Conservation (phyloP, 2,113 vertebrate genomes). For the Ciconia maguari region DNA sequence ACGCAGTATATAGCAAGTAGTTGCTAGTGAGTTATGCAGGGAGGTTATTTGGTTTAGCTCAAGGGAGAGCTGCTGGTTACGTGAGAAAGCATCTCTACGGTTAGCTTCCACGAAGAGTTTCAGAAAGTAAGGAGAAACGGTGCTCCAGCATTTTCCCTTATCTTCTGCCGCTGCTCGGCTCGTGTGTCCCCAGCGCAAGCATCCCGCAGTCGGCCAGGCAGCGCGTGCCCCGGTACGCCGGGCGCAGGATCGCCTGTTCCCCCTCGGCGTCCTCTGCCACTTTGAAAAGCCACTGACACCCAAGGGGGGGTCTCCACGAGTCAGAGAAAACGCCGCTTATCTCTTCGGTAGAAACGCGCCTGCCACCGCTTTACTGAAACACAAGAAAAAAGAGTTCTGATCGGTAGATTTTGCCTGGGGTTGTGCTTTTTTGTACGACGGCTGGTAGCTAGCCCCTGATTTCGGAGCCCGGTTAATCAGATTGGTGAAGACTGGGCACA, state of each 20-base stretch:
- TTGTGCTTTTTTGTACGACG: fast-evolving
- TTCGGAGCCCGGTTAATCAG: neutral
- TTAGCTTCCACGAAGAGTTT: neutral
- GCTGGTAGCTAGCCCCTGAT: fast-evolving
- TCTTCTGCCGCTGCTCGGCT: neutral
- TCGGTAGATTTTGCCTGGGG: fast-evolving
- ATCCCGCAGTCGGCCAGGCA: neutral
- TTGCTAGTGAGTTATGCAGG: fast-evolving
- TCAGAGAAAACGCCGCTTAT: neutral
- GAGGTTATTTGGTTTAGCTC: neutral
- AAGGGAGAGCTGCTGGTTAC: neutral
- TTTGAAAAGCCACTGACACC: fast-evolving
- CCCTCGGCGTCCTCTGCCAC: too few relatives aligned
- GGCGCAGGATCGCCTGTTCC: too few relatives aligned
- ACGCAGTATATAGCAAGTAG: neutral
- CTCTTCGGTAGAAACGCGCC: neutral
- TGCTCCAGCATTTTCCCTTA: neutral
- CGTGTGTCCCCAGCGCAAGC: neutral
- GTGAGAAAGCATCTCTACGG: neutral
- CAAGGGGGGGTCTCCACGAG: too few relatives aligned
- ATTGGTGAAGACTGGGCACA: neutral
- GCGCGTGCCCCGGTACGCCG: fast-evolving
- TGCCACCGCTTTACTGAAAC: neutral
- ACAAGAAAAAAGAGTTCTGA: fast-evolving
- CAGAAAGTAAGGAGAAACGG: neutral